Evolutionary conservation across 2,113 vertebrate species (phyloP).

Genomic region (Amazona guildingii): DNA sequence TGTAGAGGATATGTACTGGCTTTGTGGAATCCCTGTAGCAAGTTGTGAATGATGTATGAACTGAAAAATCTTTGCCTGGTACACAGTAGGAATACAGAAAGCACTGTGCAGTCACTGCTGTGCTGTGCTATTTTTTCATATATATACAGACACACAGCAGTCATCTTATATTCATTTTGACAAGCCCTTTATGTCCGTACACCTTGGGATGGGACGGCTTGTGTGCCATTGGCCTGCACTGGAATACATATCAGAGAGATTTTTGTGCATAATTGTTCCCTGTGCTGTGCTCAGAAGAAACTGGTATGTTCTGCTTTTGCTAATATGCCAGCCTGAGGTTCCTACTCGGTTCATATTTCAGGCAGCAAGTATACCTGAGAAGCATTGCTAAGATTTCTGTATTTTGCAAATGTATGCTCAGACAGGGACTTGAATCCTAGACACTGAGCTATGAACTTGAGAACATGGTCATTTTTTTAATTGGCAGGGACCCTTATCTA

Average conservation of each 20-base stretch:
- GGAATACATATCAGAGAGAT: background rate
- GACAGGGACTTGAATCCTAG: background rate
- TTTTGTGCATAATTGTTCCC: constrained; percentile 34
- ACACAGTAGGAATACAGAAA: constrained; percentile 77
- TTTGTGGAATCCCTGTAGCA: constrained; percentile 77
- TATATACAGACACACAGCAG: constrained; percentile 44
- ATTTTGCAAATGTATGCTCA: background rate
- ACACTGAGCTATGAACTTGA: background rate
- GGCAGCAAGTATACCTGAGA: background rate
- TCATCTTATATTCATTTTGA: constrained; percentile 58
- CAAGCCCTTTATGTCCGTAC: constrained; percentile 58
- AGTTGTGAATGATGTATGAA: constrained; percentile 83
- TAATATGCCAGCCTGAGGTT: background rate
- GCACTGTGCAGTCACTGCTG: constrained; percentile 61
- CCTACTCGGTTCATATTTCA: background rate
- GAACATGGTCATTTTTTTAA: background rate
- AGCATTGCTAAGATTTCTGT: background rate
- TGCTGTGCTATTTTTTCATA: constrained; percentile 45
- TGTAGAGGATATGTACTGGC: constrained; percentile 66
- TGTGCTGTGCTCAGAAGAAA: background rate
- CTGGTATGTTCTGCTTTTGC: constrained; percentile 1
- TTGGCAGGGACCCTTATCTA: background rate
- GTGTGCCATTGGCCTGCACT: constrained; percentile 1
- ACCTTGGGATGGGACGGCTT: constrained; percentile 10
- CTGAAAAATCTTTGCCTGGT: constrained; percentile 73